Evolutionary conservation across 64 coral and sea anemone genomes (phyloP).

Genomic region (Acropora yongei): DNA sequence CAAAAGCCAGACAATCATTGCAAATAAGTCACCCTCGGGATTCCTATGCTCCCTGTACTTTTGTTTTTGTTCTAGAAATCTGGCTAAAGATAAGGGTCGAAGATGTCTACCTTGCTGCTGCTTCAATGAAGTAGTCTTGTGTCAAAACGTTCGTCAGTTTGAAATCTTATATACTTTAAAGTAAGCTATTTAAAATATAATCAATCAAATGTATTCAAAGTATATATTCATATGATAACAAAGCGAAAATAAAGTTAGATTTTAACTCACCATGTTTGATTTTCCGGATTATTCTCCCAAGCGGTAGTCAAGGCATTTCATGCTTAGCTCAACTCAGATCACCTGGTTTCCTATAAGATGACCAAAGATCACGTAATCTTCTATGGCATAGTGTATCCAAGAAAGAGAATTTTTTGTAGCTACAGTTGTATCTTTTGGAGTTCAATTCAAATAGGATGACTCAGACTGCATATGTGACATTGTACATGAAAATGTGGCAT

Average conservation of each 20-base stretch:
- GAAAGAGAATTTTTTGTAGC: no score
- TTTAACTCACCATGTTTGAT: background rate
- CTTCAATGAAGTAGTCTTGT: background rate
- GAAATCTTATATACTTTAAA: background rate
- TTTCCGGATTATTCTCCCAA: background rate
- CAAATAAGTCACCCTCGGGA: background rate
- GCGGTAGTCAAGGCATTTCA: background rate
- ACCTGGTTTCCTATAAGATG: no score
- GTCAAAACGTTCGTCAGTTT: background rate
- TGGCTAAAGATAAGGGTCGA: background rate
- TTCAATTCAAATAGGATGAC: no score
- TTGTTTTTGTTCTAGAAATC: background rate
- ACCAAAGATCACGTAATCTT: no score
- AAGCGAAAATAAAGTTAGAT: background rate
- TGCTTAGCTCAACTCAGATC: no score
- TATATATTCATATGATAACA: background rate
- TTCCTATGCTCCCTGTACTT: background rate
- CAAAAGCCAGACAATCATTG: slow-evolving; percentile 1
- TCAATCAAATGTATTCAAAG: slow-evolving; percentile 2
- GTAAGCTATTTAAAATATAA: background rate
- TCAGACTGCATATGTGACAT: no score
- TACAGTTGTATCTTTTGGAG: no score
- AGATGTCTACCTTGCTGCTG: background rate
- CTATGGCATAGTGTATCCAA: no score
- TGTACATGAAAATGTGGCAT: no score